Conservation (phyloP, 2,113 vertebrate genomes). For the Conger conger region DNA sequence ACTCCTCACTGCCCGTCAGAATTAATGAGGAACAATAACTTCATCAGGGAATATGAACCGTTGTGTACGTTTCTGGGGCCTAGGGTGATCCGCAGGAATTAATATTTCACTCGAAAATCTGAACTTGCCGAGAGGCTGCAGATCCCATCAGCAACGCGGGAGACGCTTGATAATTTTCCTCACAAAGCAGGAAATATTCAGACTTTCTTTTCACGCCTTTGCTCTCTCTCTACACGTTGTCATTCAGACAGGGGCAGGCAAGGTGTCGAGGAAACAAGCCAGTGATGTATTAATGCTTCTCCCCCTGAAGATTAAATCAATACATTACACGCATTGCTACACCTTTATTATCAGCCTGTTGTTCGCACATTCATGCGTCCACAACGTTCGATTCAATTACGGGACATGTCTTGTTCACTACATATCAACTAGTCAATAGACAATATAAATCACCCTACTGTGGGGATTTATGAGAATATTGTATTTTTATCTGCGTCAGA, state of each 20-base stretch:
- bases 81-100: background rate
- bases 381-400: slow-evolving; percentile 30
- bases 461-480: background rate
- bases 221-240: background rate
- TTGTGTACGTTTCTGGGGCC: background rate
- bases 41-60: background rate
- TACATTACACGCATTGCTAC: slow-evolving; percentile 23
- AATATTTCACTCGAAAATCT: background rate
- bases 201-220: background rate
- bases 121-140: background rate
- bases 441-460: slow-evolving; percentile 2
- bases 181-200: background rate
- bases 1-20: no score
- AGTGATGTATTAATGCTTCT: background rate
- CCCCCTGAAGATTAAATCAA: slow-evolving; percentile 22
- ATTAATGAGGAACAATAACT: no score
- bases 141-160: background rate
- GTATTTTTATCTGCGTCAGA: background rate
- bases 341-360: slow-evolving; percentile 28
- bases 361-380: slow-evolving; percentile 18
- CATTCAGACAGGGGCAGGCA: background rate
- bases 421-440: slow-evolving; percentile 27
- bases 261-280: background rate
- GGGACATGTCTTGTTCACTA: slow-evolving; percentile 5
- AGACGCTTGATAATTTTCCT: no score